Evolutionary conservation across 2,888 invertebrate species (phyloP).

Genomic region (Meteorus colon): DNA sequence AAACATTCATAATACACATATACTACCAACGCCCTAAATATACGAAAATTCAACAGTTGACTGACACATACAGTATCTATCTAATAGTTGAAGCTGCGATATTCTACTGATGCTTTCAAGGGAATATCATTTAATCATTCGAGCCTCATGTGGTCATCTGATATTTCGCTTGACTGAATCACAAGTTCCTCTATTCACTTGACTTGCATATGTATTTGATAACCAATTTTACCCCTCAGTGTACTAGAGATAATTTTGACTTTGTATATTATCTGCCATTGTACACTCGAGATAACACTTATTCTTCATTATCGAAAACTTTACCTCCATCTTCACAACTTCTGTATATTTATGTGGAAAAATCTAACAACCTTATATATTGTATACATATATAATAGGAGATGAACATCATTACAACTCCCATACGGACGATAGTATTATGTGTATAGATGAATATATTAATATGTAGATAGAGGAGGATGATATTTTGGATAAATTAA

Average conservation of each 20-base stretch:
- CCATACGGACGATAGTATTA: not conserved
- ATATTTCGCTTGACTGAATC: not conserved
- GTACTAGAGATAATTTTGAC: not conserved
- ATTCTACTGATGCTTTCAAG: not conserved
- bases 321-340: not conserved
- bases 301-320: not conserved
- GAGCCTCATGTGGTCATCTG: not conserved
- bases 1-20: not conserved
- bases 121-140: conserved; percentile 24
- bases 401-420: not conserved
- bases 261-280: conserved; percentile 9
- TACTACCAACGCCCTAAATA: not conserved
- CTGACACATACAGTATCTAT: not conserved
- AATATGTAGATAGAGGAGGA: too few species aligned
- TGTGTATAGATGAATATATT: not conserved
- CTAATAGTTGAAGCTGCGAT: not conserved
- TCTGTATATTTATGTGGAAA: conserved; percentile 2
- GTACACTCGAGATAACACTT: conserved; percentile 17
- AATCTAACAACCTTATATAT: not conserved
- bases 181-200: not conserved
- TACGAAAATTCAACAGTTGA: not conserved
- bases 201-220: not conserved
- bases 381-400: not conserved
- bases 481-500: too few species aligned
- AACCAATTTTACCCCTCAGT: not conserved